Evolutionary conservation across 1,140 invertebrate genomes (phyloP), one percentile per base, ranked within the genome.

Genomic region (Drosophila tani): DNA sequence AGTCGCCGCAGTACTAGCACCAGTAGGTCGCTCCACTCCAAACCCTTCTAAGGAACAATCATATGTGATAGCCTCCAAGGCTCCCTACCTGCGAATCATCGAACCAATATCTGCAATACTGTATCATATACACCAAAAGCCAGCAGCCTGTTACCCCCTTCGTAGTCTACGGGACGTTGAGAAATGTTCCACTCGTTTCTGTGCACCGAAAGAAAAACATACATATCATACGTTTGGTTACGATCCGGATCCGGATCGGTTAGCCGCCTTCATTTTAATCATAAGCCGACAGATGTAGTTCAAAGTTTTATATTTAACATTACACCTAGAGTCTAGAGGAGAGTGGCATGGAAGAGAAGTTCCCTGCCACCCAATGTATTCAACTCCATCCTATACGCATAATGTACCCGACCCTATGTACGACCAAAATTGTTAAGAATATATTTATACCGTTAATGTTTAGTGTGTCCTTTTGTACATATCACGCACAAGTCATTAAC

Each of bases 61-160:
- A 86, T 68, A 79, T 88, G 84, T 88, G 84, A 88, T 88, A 88
- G 84, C 84, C 84, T 88, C 81, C 68, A 88, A 88, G 84, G 84
- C 85, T 88, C 73, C 68, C 79, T 83, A 87, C 69, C 47, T 77
- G 69, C 76, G 73, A 74, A 71, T 62, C 84, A 79, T 78, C 63
- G 67, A 86, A 79, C 76, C 71, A 67, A 69, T 66, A 57, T 63
- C 24, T 78, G 78, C 73, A 63, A 81, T 65, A 59, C 45, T 80
- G 68, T 66, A 80, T 66, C 47, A 64, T 79, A 73, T 53, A 55
- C 68, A 73, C 57, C 56, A 56, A 47, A 62, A 58, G 46, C 65
- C 66, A 59, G 53, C 51, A 59, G 53, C 51, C 51, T 66, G 64
- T 81, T 81, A 57, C 12, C 43, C 45, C 65, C 66, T 47, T 74